These are phyloP conservation scores for Deilephila porcellus DNA, from an alignment of 2,888 invertebrate genomes.

Conservation along the genomic window DNA sequence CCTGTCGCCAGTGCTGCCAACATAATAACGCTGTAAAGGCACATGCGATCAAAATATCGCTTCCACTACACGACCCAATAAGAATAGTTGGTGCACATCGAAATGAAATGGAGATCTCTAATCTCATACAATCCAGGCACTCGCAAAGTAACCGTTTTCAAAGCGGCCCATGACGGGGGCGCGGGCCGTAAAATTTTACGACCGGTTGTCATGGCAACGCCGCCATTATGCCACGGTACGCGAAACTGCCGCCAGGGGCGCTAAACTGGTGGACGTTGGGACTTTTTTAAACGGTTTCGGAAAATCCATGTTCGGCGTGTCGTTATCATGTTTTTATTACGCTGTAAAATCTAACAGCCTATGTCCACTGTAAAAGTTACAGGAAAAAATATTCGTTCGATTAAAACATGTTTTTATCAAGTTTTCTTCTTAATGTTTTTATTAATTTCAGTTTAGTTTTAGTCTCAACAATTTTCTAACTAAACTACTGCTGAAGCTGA, in stretches of 20 bases:
- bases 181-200: slow-evolving; percentile 80
- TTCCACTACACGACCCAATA: slow-evolving; percentile 30
- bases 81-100: slow-evolving; percentile 39
- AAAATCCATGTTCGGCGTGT: slow-evolving; percentile 4
- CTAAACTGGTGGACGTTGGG: slow-evolving; percentile 39
- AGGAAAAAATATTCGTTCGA: too few relatives aligned
- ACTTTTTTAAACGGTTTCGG: slow-evolving; percentile 34
- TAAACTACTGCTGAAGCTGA: too few relatives aligned
- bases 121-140: slow-evolving; percentile 47
- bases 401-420: too few relatives aligned
- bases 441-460: too few relatives aligned
- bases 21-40: slow-evolving; percentile 22
- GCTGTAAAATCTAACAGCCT: not conserved
- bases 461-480: too few relatives aligned
- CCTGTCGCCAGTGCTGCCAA: slow-evolving; percentile 3
- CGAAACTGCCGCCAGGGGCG: slow-evolving; percentile 48
- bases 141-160: slow-evolving; percentile 61
- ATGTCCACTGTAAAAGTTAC: not conserved
- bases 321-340: slow-evolving; percentile 14
- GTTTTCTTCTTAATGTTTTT: too few relatives aligned
- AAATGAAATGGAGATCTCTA: slow-evolving; percentile 42
- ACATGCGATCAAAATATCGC: slow-evolving; percentile 30
- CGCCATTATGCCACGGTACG: slow-evolving; percentile 67
- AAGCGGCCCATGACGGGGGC: slow-evolving; percentile 60
- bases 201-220: slow-evolving; percentile 71